Evolutionary conservation across 2,113 vertebrate species (phyloP).

Genomic region (Propithecus coquereli): DNA sequence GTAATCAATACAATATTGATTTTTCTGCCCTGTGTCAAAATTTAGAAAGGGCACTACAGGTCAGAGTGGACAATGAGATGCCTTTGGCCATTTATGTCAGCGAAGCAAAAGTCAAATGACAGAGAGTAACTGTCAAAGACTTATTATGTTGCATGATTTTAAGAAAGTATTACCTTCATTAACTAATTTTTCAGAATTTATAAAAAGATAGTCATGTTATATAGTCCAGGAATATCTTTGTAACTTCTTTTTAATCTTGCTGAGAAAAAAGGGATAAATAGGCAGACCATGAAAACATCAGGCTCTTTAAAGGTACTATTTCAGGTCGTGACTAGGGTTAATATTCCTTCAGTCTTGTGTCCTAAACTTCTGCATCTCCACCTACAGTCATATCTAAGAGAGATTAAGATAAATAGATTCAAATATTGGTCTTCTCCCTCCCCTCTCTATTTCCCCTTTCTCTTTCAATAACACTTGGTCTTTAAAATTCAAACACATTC

Average conservation of each 20-base stretch:
- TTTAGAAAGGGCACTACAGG: neutral
- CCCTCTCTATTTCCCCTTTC: neutral
- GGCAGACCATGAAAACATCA: neutral
- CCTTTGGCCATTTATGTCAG: neutral
- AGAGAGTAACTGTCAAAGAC: neutral
- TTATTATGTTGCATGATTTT: neutral
- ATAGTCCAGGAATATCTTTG: neutral
- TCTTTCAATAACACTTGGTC: neutral
- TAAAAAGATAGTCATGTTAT: neutral
- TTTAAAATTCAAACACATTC: neutral
- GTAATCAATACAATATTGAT: conserved; percentile 7
- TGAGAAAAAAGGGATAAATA: neutral
- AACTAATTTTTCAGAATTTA: conserved; percentile 32
- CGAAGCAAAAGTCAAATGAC: neutral
- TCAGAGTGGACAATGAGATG: neutral
- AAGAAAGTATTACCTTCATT: neutral
- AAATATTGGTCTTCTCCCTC: neutral
- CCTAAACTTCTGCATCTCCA: neutral
- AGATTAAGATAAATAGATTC: neutral
- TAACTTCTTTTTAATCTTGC: neutral
- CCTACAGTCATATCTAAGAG: neutral
- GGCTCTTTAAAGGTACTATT: neutral
- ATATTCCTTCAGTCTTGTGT: neutral
- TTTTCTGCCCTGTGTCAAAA: conserved; percentile 19
- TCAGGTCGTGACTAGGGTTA: neutral